These are phyloP conservation scores for Teleopsis dalmanni DNA, from an alignment of 1,140 invertebrate genomes.

Conservation along the genomic window DNA sequence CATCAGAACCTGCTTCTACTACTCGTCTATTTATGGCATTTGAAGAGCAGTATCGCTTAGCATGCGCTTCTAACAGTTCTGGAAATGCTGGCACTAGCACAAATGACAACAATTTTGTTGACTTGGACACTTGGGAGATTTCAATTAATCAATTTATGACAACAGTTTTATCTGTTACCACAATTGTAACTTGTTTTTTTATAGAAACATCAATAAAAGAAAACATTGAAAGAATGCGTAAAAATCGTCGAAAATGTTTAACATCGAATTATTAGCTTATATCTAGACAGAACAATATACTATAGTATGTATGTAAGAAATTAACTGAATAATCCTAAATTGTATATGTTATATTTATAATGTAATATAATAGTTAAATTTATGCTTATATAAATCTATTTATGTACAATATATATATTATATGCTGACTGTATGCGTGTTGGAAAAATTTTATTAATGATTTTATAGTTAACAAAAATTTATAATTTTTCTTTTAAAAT, in stretches of 20 bases:
- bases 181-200: slow-evolving; percentile 32
- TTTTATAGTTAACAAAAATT: too few relatives aligned
- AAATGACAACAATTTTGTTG: slow-evolving; percentile 29
- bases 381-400: too few relatives aligned
- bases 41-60: slow-evolving; percentile 34
- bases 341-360: too few relatives aligned
- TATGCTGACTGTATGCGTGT: too few relatives aligned
- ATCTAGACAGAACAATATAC: too few relatives aligned
- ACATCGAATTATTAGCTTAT: slow-evolving; percentile 11
- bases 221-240: slow-evolving; percentile 37
- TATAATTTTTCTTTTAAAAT: too few relatives aligned
- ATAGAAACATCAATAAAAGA: slow-evolving; percentile 28
- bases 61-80: slow-evolving; percentile 14
- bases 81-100: slow-evolving; percentile 17
- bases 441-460: too few relatives aligned
- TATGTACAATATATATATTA: too few relatives aligned
- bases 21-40: slow-evolving; percentile 33
- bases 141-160: slow-evolving; percentile 40
- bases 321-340: too few relatives aligned
- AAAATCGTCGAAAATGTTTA: slow-evolving; percentile 40
- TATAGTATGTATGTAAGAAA: too few relatives aligned
- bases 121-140: slow-evolving; percentile 34
- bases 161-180: slow-evolving; percentile 32
- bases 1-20: slow-evolving; percentile 27
- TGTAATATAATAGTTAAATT: too few relatives aligned